Percentiles rank a stretch among this genome's conserved stretches.
Conservation (phyloP, 2,113 vertebrate species). For the Sminthopsis crassicaudata region DNA sequence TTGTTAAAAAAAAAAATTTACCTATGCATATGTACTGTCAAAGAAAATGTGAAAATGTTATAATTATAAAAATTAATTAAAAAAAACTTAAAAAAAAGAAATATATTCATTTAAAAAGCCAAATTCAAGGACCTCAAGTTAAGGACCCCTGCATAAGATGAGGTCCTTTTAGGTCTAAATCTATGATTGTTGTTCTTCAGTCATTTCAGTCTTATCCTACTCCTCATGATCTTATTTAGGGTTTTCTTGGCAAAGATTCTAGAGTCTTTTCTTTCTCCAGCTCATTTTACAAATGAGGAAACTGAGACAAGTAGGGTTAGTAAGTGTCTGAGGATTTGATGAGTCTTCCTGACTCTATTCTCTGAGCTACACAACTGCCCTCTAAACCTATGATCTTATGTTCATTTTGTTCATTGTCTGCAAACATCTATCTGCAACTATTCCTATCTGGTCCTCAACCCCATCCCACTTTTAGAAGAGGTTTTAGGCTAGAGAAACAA, state of each 20-base stretch:
- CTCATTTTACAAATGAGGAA: background rate
- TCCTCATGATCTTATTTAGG: background rate
- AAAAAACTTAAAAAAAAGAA: no score
- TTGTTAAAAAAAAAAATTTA: no score
- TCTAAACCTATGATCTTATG: background rate
- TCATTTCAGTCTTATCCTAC: no score
- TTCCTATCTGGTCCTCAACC: background rate
- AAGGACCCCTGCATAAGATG: background rate
- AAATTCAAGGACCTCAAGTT: background rate
- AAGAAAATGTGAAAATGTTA: no score
- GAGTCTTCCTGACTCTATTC: background rate
- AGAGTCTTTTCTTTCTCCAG: background rate
- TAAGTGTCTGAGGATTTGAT: background rate
- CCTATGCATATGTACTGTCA: no score
- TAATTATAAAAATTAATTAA: no score
- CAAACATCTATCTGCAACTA: background rate
- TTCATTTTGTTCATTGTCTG: background rate
- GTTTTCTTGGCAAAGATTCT: background rate
- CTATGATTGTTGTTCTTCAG: no score
- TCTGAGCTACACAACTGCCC: background rate
- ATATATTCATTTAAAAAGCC: background rate
- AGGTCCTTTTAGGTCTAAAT: background rate
- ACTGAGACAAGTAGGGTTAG: background rate
- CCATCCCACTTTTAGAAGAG: background rate
- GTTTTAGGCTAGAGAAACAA: background rate